Evolutionary conservation across 2,888 invertebrate species (phyloP).

Genomic region (Conops quadrifasciatus): DNA sequence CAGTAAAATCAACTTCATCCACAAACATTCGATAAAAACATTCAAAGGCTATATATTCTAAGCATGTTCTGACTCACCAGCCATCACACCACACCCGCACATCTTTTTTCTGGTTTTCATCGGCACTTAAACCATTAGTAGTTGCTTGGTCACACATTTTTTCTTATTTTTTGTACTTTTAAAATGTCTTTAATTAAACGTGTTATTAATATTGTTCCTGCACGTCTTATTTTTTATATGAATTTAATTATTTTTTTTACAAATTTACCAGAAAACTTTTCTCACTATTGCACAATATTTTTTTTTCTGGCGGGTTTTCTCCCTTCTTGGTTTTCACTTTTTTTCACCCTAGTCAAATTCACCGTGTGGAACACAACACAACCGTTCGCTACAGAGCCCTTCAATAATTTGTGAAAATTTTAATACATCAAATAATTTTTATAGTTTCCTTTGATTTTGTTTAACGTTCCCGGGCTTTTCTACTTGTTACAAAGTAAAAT

Average conservation of each 20-base stretch:
- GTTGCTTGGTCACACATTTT: slow-evolving; percentile 45
- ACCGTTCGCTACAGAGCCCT: slow-evolving; percentile 40
- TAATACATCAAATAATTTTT: slow-evolving; percentile 41
- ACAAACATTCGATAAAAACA: background rate
- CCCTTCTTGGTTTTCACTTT: background rate
- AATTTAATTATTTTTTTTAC: too few relatives aligned
- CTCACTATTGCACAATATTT: slow-evolving; percentile 26
- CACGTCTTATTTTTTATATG: background rate
- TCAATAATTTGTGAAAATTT: slow-evolving; percentile 39
- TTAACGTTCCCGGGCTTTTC: background rate
- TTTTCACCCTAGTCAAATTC: background rate
- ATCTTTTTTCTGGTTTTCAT: slow-evolving; percentile 39
- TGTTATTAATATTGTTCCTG: background rate
- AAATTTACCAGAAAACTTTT: background rate
- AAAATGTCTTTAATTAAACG: background rate
- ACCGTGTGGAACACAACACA: slow-evolving; percentile 28
- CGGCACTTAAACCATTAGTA: slow-evolving; percentile 17
- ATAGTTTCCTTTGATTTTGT: slow-evolving; percentile 31
- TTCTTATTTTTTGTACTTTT: slow-evolving; percentile 1
- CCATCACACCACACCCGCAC: slow-evolving; percentile 50
- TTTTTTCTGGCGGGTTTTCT: background rate
- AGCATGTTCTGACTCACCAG: slow-evolving; percentile 45
- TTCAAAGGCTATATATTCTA: background rate
- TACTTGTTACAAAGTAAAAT: background rate
- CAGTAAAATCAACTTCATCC: background rate